Conservation (phyloP, 2,797 vertebrate genomes). For the Catamblyrhynchus diadema region DNA sequence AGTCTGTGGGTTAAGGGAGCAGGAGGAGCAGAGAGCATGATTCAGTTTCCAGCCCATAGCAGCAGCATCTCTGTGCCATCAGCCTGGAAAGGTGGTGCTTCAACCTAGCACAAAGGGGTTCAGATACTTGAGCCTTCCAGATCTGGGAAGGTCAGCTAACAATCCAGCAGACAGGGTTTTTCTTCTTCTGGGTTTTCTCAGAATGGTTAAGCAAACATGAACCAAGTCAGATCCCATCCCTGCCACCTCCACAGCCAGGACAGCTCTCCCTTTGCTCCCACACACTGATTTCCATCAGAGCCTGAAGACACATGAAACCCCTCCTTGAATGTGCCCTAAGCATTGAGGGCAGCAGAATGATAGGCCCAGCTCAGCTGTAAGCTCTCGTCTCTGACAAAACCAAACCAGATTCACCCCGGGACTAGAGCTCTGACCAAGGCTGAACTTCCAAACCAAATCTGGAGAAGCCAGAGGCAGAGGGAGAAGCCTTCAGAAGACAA, state of each 20-base stretch:
- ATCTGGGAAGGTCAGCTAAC: background rate
- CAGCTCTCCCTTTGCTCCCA: background rate
- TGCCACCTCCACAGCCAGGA: background rate
- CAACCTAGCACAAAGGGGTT: background rate
- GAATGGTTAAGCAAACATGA: background rate
- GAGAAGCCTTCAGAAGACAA: background rate
- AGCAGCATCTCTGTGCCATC: background rate
- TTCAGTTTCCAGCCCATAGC: background rate
- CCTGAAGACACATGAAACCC: fast-evolving
- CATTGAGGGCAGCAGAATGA: fast-evolving
- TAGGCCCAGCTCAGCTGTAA: background rate
- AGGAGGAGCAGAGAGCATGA: fast-evolving
- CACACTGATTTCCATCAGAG: background rate
- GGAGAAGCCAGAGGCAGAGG: background rate
- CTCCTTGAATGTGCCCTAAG: fast-evolving
- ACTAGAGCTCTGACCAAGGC: background rate
- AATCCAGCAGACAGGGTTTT: background rate
- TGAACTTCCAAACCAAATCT: background rate
- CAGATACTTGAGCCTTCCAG: background rate
- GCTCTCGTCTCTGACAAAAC: background rate
- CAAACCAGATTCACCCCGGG: background rate
- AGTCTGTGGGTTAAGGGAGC: background rate
- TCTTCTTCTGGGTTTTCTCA: background rate
- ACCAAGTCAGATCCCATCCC: background rate
- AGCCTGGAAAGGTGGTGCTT: background rate